Evolutionary conservation across 1,140 invertebrate genomes (phyloP), one percentile per base, ranked within the genome.

Genomic region (Bactericera cockerelli): DNA sequence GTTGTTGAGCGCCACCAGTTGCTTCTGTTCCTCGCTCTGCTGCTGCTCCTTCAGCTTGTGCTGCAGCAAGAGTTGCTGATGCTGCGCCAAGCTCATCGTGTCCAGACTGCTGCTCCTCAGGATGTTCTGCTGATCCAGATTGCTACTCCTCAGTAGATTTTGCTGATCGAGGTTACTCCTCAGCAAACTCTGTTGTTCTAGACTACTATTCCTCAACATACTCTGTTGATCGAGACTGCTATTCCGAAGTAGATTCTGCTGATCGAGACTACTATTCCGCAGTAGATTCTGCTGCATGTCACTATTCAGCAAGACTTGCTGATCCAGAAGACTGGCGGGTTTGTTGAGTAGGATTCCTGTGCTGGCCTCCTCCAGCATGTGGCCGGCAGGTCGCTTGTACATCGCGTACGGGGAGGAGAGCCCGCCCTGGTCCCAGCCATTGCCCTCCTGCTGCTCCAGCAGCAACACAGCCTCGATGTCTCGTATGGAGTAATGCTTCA

Each of bases 391-490:
- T 49, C 4, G 6, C 22, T 49, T 49, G 22, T 49, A 49, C n/a
- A 49, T 49, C 3, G 42, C 6, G 19, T 19, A 49, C 4, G n/a
- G 42, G 6, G n/a, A 16, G 19, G 4, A 4, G 6, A 49, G 42
- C 6, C 22, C 19, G n/a, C 8, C n/a, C 19, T 49, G n/a, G 6
- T 22, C 42, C 22, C 42, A 16, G n/a, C 42, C 19, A 31, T 31
- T 31, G 28, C 28, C 28, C 13, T 31, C 4, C 13, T 49, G n/a
- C 19, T 49, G 42, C 3, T 49, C 42, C n/a, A 49, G 19, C 19
- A 49, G 19, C 22, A 49, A 49, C n/a, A 49, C 42, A 49, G 42
- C 42, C 22, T 49, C 42, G n/a, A 49, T 49, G 22, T 49, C 42
- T 6, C 42, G 42, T 19, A 49, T 49, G 3, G 42, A 49, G 19